These are phyloP conservation scores for Steatocranus sp. DNA, from an alignment of 2,797 vertebrate species.

Conservation along the genomic window DNA sequence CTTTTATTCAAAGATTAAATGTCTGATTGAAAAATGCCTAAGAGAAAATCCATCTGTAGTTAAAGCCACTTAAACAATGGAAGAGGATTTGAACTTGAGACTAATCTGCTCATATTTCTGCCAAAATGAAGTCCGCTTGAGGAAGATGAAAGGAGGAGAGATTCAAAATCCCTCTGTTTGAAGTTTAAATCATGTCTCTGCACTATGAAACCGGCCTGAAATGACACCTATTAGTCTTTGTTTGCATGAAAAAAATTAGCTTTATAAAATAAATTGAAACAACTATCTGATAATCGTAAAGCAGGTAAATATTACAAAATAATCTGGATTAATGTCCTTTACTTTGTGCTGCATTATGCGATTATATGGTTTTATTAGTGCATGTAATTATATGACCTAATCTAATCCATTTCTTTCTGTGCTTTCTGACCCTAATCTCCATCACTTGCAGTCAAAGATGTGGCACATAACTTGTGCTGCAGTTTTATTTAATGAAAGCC, in stretches of 20 bases:
- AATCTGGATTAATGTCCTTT: background rate
- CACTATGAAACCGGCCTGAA: background rate
- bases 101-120: constrained; percentile 27
- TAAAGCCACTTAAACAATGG: constrained; percentile 2
- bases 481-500: background rate
- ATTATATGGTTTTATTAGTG: background rate
- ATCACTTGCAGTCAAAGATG: background rate
- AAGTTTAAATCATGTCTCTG: constrained; percentile 12
- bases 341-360: background rate
- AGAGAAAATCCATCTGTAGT: background rate
- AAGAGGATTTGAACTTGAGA: constrained; percentile 33
- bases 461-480: background rate
- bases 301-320: background rate
- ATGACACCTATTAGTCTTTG: background rate
- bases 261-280: background rate
- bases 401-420: background rate
- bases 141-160: constrained; percentile 1
- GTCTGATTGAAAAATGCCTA: background rate
- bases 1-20: constrained; percentile 7
- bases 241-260: background rate
- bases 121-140: constrained; percentile 15
- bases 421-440: background rate
- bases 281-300: background rate
- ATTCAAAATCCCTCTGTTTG: constrained; percentile 18
- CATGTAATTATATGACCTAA: background rate